These are phyloP conservation scores for Leptarthrus brevirostris DNA, from an alignment of 2,888 invertebrate species.

Conservation along the genomic window DNA sequence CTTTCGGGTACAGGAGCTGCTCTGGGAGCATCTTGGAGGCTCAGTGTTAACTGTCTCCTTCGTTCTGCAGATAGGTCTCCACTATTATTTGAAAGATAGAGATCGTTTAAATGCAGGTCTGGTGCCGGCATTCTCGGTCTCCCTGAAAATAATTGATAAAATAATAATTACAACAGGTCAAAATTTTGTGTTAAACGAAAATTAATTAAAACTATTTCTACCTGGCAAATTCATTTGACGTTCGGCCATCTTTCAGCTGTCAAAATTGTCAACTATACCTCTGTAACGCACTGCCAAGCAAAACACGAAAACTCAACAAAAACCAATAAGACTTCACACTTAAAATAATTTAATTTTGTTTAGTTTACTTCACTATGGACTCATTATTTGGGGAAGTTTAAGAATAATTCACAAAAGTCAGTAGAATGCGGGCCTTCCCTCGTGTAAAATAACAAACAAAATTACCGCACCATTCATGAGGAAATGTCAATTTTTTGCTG, in stretches of 20 bases:
- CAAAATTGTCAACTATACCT: slow-evolving; percentile 42
- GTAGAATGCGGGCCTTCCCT: not conserved
- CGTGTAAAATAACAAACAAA: slow-evolving; percentile 33
- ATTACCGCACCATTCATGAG: slow-evolving; percentile 14
- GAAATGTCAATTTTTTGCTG: slow-evolving; percentile 36
- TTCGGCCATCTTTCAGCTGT: slow-evolving; percentile 61
- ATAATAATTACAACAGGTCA: too few species aligned
- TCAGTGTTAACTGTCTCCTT: slow-evolving; percentile 72
- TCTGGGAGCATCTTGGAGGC: slow-evolving; percentile 66
- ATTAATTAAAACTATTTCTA: slow-evolving; percentile 56
- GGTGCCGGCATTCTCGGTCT: slow-evolving; percentile 59
- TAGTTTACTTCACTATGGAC: slow-evolving; percentile 4
- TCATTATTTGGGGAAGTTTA: slow-evolving; percentile 18
- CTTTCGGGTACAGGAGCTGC: slow-evolving; percentile 58
- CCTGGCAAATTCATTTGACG: slow-evolving; percentile 65
- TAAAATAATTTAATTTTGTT: slow-evolving; percentile 2
- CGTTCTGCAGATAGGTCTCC: slow-evolving; percentile 68
- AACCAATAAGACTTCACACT: slow-evolving; percentile 9
- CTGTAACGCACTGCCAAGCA: not conserved
- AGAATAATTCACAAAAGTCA: not conserved
- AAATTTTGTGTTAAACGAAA: too few species aligned
- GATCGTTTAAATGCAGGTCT: slow-evolving; percentile 63
- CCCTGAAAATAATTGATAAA: slow-evolving; percentile 50
- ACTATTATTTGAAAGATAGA: slow-evolving; percentile 60
- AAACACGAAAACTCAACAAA: slow-evolving; percentile 26